Evolutionary conservation across 1,140 invertebrate species (phyloP).

Genomic region (Ylistrum balloti): DNA sequence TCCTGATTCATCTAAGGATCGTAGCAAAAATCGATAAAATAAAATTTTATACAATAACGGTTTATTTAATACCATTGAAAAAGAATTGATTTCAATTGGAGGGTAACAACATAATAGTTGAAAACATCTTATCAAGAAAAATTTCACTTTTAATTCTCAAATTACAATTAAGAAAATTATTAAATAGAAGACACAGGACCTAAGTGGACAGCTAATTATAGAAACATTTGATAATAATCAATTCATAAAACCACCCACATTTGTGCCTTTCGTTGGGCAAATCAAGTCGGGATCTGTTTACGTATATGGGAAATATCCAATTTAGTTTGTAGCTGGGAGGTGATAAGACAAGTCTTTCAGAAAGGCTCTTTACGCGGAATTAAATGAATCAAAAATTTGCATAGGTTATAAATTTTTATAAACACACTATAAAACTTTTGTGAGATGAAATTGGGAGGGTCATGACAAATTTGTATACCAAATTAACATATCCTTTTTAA

Average conservation of each 20-base stretch:
- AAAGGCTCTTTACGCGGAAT: neutral
- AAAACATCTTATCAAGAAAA: too few relatives aligned
- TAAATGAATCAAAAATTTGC: neutral
- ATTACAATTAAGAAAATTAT: too few relatives aligned
- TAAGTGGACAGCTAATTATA: neutral
- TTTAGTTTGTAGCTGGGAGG: neutral
- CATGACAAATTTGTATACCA: neutral
- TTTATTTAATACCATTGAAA: too few relatives aligned
- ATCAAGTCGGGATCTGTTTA: neutral
- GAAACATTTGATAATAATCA: neutral
- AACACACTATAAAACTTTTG: neutral
- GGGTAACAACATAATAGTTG: too few relatives aligned
- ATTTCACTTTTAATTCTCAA: too few relatives aligned
- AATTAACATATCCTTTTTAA: neutral
- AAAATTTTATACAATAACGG: too few relatives aligned
- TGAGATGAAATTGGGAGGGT: neutral
- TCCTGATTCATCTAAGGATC: too few relatives aligned
- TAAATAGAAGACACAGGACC: too few relatives aligned
- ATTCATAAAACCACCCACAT: neutral
- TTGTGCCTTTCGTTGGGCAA: neutral
- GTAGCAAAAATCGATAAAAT: too few relatives aligned
- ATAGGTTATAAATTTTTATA: constrained; percentile 35
- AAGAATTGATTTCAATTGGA: too few relatives aligned
- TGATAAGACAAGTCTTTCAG: neutral
- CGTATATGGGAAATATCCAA: neutral